phyloP scores from a whole-genome alignment of 2,797 vertebrate genomes.

The Chelon labrosus region DNA sequence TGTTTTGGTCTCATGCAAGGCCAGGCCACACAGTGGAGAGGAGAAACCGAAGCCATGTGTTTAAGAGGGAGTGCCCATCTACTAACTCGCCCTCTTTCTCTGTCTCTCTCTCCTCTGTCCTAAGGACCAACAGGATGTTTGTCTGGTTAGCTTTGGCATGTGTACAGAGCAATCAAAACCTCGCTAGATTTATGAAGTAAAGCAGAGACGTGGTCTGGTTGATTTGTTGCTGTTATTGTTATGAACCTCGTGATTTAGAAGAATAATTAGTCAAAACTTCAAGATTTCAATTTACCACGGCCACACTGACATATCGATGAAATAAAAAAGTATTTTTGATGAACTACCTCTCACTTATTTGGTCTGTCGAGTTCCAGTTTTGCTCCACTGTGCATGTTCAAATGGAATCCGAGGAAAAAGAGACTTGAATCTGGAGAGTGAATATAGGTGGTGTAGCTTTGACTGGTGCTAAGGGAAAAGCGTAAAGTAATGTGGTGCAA shows the following conservation, averaged over 20 bases:
- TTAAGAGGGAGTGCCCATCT: constrained; percentile 64
- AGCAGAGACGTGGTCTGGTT: constrained; percentile 20
- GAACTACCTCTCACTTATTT: too few species aligned
- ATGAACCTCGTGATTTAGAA: constrained; percentile 30
- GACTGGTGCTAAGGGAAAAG: too few species aligned
- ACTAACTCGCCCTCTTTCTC: constrained; percentile 40
- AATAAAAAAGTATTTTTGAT: not conserved
- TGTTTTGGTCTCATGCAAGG: constrained; percentile 72
- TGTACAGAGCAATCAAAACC: constrained; percentile 32
- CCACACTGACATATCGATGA: not conserved
- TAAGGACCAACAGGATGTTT: constrained; percentile 52
- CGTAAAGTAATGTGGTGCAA: too few species aligned
- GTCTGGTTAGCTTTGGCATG: constrained; percentile 49
- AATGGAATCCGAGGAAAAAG: too few species aligned
- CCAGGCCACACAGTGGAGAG: constrained; percentile 64
- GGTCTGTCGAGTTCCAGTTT: too few species aligned
- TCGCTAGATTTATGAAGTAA: constrained; percentile 39
- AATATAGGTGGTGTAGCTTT: too few species aligned
- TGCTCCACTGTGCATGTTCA: too few species aligned
- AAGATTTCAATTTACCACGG: constrained; percentile 11
- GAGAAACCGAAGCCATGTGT: constrained; percentile 77
- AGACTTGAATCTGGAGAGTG: too few species aligned
- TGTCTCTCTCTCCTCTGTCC: constrained; percentile 36
- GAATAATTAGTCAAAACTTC: constrained; percentile 34
- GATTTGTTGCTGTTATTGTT: constrained; percentile 37